Conservation (phyloP, 2,113 vertebrate species). For the Chitala chitala region DNA sequence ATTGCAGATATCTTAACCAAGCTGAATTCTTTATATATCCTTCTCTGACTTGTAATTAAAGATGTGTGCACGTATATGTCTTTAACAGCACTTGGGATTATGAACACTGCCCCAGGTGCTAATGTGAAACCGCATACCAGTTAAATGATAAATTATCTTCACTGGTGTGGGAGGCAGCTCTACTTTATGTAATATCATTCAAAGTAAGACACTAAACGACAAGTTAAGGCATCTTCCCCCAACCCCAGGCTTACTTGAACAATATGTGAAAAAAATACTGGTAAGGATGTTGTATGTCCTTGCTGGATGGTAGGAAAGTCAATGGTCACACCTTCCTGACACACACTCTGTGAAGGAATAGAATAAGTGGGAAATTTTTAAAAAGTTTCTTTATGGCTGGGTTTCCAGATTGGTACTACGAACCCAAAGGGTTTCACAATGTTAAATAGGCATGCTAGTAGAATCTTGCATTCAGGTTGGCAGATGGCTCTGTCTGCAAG, state of each 20-base stretch:
- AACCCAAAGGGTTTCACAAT: no score
- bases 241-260: neutral
- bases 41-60: neutral
- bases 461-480: neutral
- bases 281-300: neutral
- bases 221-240: neutral
- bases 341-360: no score
- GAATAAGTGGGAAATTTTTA: no score
- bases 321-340: no score
- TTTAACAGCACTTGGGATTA: neutral
- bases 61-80: neutral
- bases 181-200: neutral
- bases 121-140: constrained; percentile 26
- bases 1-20: neutral
- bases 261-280: neutral
- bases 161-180: constrained; percentile 18
- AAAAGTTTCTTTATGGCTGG: no score
- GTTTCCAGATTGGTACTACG: no score
- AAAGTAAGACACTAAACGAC: neutral
- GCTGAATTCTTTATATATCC: neutral
- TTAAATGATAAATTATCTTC: constrained; percentile 32
- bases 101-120: constrained; percentile 26
- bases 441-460: neutral
- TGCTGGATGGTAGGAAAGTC: neutral
- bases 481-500: no score